Conservation (phyloP, 2,888 invertebrate species). For the Sturmia bella region DNA sequence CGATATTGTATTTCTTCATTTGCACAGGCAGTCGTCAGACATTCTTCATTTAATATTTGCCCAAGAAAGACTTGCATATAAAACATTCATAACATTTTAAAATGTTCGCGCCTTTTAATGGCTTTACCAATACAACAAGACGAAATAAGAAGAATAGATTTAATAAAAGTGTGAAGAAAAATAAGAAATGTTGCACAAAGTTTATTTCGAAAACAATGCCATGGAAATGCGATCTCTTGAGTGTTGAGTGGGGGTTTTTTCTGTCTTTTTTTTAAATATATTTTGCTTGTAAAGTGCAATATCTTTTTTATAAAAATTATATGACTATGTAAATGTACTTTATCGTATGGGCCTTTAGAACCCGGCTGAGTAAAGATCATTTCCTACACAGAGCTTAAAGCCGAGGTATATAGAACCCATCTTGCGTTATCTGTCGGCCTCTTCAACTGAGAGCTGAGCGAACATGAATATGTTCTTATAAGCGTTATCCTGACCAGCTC, state of each 20-base stretch:
- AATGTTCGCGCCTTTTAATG: constrained; percentile 48
- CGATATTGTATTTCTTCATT: background rate
- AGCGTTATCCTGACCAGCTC: too few relatives aligned
- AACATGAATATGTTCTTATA: too few relatives aligned
- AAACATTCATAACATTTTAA: constrained; percentile 51
- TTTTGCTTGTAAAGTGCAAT: background rate
- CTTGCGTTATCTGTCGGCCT: too few relatives aligned
- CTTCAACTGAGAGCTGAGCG: too few relatives aligned
- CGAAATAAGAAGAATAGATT: background rate
- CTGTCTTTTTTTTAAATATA: constrained; percentile 30
- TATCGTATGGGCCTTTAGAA: too few relatives aligned
- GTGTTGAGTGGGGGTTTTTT: constrained; percentile 30
- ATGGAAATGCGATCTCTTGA: constrained; percentile 47
- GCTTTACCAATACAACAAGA: constrained; percentile 16
- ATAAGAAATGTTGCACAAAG: background rate
- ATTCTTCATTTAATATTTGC: constrained; percentile 18
- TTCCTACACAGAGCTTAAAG: too few relatives aligned
- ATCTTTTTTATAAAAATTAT: background rate
- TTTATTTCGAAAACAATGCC: constrained; percentile 38
- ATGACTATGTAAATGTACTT: too few relatives aligned
- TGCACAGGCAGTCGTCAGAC: background rate
- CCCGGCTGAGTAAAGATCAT: too few relatives aligned
- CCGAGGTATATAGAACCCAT: too few relatives aligned
- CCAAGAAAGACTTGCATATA: constrained; percentile 6
- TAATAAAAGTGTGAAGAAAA: background rate